phyloP scores from a whole-genome alignment of 1,140 invertebrate species.

The Anastrepha obliqua region DNA sequence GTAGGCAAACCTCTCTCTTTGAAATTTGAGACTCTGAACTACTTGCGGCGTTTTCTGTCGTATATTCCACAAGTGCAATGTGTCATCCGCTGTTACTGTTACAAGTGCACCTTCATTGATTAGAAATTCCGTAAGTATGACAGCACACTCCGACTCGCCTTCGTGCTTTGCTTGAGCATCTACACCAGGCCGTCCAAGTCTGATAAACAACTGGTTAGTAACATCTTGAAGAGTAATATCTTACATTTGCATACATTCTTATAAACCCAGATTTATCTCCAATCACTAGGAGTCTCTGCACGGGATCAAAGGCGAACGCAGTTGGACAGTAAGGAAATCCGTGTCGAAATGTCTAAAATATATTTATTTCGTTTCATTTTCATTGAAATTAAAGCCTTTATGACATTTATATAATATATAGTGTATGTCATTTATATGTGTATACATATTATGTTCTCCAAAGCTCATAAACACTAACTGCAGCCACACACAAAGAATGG shows the following conservation, averaged over 20 bases:
- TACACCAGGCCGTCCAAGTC: conserved; percentile 95
- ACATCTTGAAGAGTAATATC: background rate
- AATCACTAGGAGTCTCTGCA: conserved; percentile 96
- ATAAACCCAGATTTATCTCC: conserved; percentile 96
- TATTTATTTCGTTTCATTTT: background rate
- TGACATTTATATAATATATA: too few relatives aligned
- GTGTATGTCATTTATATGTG: too few relatives aligned
- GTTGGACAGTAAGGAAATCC: conserved; percentile 99
- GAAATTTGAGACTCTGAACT: conserved; percentile 96
- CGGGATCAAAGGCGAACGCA: conserved; percentile 96
- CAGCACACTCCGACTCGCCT: conserved; percentile 80
- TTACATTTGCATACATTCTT: conserved; percentile 84
- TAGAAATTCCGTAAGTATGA: conserved; percentile 94
- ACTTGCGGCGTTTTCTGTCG: conserved; percentile 95
- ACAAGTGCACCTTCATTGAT: conserved; percentile 97
- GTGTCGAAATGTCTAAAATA: conserved; percentile 93
- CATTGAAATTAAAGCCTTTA: background rate
- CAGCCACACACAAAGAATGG: too few relatives aligned
- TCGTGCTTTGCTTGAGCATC: conserved; percentile 95
- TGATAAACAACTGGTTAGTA: conserved; percentile 70
- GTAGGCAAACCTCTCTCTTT: conserved; percentile 88
- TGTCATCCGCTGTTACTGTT: conserved; percentile 95
- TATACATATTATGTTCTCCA: too few relatives aligned
- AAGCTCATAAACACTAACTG: too few relatives aligned
- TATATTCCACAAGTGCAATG: conserved; percentile 97